A percentile compares a stretch with the other conserved stretches of the same genome.
phyloP scores from a whole-genome alignment of 2,113 vertebrate genomes.

The Helogale parvula region DNA sequence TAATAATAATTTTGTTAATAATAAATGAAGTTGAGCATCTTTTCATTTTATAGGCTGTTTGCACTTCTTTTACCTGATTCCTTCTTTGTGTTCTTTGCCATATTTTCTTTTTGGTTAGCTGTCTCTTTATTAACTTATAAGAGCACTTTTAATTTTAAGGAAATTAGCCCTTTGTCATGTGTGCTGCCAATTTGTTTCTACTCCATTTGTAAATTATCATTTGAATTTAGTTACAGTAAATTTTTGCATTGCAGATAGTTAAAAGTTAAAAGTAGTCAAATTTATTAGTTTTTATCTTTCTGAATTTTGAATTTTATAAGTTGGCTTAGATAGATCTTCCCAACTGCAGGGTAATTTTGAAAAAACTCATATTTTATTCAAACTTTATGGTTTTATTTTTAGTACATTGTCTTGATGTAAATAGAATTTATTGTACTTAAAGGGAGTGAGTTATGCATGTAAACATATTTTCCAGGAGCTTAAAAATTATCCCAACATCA shows the following conservation, averaged over 20 bases:
- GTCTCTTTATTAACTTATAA: background rate
- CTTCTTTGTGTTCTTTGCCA: background rate
- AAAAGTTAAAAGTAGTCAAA: slow-evolving; percentile 43
- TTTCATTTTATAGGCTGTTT: background rate
- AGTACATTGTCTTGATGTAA: background rate
- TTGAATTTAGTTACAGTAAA: slow-evolving; percentile 36
- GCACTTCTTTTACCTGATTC: background rate
- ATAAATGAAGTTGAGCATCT: background rate
- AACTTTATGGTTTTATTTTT: slow-evolving; percentile 48
- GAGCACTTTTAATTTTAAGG: background rate
- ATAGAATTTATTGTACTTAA: slow-evolving; percentile 43
- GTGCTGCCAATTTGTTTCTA: background rate
- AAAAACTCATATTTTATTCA: background rate
- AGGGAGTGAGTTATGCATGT: background rate
- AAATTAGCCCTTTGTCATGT: background rate
- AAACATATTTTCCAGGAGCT: background rate
- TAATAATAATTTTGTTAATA: background rate
- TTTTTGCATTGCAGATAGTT: slow-evolving; percentile 23
- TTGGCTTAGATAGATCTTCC: background rate
- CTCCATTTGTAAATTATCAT: background rate
- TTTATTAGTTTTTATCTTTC: slow-evolving; percentile 49
- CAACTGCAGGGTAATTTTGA: background rate
- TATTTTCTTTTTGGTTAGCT: background rate
- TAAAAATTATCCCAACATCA: background rate
- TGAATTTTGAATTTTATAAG: slow-evolving; percentile 49